These are phyloP conservation scores for Paramacrobiotus metropolitanus DNA, from an alignment of 1,140 invertebrate species.

Conservation along the genomic window DNA sequence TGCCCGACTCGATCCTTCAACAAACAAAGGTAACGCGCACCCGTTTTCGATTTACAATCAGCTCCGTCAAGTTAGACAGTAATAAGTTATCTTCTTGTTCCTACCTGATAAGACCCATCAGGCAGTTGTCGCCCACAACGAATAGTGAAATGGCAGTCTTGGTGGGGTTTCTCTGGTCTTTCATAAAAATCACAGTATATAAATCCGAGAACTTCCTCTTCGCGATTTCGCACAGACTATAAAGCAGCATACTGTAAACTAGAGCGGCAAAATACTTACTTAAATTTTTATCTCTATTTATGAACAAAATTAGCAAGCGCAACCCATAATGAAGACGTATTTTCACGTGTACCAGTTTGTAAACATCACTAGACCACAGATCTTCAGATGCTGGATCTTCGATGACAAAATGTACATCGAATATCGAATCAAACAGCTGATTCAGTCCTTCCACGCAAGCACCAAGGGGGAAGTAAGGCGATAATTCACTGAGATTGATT, in stretches of 20 bases:
- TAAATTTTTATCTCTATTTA: slow-evolving; percentile 9
- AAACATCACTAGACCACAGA: slow-evolving; percentile 57
- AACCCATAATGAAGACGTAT: too few relatives aligned
- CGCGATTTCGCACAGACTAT: slow-evolving; percentile 38
- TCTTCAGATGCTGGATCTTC: slow-evolving; percentile 47
- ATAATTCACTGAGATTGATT: slow-evolving; percentile 33
- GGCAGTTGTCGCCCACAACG: slow-evolving; percentile 55
- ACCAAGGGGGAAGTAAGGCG: slow-evolving; percentile 76
- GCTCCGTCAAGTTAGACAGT: too few relatives aligned
- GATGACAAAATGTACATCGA: slow-evolving; percentile 45
- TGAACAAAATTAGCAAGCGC: background rate
- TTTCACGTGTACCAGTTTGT: slow-evolving; percentile 41
- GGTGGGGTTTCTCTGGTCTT: slow-evolving; percentile 61
- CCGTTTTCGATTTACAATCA: too few relatives aligned
- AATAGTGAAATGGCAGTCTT: slow-evolving; percentile 97
- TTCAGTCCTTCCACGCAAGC: slow-evolving; percentile 87
- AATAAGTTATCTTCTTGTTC: too few relatives aligned
- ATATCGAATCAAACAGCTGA: slow-evolving; percentile 50
- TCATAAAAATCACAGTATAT: slow-evolving; percentile 96
- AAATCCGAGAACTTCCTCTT: slow-evolving; percentile 54
- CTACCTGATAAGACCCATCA: slow-evolving; percentile 56
- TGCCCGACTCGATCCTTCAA: slow-evolving; percentile 16
- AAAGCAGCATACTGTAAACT: slow-evolving; percentile 7
- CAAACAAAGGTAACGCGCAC: too few relatives aligned
- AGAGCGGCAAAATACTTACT: background rate